Evolutionary conservation across 2,113 vertebrate species (phyloP), one percentile per base, ranked within the genome.

Genomic region (Myotis davidii): DNA sequence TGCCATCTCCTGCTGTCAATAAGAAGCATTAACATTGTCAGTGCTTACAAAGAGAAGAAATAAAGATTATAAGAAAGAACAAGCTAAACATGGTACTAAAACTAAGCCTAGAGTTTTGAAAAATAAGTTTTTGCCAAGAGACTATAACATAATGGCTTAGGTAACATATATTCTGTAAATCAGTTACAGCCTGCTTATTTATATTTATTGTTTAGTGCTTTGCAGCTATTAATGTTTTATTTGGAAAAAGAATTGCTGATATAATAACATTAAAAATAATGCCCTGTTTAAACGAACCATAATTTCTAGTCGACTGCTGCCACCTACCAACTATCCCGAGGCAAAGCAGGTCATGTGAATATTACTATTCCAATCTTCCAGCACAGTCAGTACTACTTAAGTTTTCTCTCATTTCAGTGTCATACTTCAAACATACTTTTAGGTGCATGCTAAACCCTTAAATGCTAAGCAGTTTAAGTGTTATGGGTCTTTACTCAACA

Each of bases 231-330:
- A 45, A 18, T 39, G 21, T 56, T 94, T 94, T 39, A 70, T 67
- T 95, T 25, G 14, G 74, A 3, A 39, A 54, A 42, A 82, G 42
- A 52, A 39, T 34, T 37, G 85, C 54, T 76, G 21, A 96, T 92
- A 74, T 29, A 65, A 32, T n/a, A 64, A 39, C 12, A 78, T 90
- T 82, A 67, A 91, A 92, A 92, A 74, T 25, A 88, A 29, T 32
- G 32, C 2, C 2, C 13, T 14, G 16, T 3, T 37, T 72, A 37
- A 88, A 86, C 0, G 6, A 81, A 72, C 13, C 18, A 69, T 72
- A 83, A 91, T 95, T 82, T 70, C 77, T 69, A 70, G 34, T 98
- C 74, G 74, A 52, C 95, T 98, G 94, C 98, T 98, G 98, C 98
- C 98, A 98, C 88, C 98, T 98, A 85, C 78, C 98, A 97, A 91